Evolutionary conservation across 2,113 vertebrate genomes (phyloP).

Genomic region (Cynopterus brachyotis): DNA sequence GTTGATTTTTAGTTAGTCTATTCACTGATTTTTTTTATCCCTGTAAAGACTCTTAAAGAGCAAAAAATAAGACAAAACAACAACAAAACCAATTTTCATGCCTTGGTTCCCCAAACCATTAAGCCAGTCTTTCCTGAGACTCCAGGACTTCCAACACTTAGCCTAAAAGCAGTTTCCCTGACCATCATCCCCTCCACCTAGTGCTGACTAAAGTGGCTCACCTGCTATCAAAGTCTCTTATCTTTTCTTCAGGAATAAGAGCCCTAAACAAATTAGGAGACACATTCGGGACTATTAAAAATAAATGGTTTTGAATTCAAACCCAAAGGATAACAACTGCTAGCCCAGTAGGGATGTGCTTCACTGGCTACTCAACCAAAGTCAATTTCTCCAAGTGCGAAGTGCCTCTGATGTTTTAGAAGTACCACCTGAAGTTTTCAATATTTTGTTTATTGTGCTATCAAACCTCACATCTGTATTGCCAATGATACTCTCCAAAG

Average conservation of each 20-base stretch:
- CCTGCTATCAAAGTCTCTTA: background rate
- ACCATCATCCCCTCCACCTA: background rate
- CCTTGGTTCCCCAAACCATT: background rate
- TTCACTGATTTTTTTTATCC: background rate
- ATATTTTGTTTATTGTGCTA: background rate
- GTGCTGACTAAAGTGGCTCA: background rate
- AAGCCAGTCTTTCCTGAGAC: background rate
- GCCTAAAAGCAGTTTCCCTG: background rate
- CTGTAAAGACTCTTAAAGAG: background rate
- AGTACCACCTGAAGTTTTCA: background rate
- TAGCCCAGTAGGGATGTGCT: background rate
- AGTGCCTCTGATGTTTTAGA: background rate
- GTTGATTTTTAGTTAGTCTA: background rate
- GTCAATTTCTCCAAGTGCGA: background rate
- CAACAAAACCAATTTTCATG: background rate
- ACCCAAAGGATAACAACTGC: background rate
- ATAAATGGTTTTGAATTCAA: conserved; percentile 33
- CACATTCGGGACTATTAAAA: background rate
- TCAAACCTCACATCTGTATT: background rate
- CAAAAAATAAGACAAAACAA: background rate
- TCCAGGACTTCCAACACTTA: background rate
- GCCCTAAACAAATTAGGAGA: background rate
- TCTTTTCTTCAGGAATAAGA: background rate
- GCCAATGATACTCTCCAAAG: background rate
- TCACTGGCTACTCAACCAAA: background rate